These are phyloP conservation scores for Cladopsammia gracilis DNA, from an alignment of 64 coral and sea anemone species.

Conservation along the genomic window DNA sequence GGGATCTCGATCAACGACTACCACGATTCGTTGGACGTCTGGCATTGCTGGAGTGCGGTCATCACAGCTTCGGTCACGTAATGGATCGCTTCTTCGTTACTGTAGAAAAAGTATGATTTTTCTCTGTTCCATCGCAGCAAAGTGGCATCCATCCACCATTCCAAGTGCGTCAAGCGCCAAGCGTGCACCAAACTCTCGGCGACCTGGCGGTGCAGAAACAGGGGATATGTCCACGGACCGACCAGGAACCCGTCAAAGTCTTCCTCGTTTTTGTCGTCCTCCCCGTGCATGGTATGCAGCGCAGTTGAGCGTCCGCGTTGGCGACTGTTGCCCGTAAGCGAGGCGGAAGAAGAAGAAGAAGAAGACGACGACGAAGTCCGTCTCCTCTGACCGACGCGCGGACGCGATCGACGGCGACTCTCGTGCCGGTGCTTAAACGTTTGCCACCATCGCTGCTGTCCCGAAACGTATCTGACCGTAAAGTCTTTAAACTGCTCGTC, in stretches of 20 bases:
- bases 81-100: neutral
- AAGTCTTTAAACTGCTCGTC: neutral
- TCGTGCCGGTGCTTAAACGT: neutral
- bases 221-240: neutral
- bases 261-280: neutral
- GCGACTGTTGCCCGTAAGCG: neutral
- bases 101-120: neutral
- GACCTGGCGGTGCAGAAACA: neutral
- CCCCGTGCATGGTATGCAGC: neutral
- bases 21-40: neutral
- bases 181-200: neutral
- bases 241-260: neutral
- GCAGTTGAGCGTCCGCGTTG: neutral
- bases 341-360: neutral
- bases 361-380: neutral
- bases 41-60: neutral
- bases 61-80: neutral
- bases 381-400: neutral
- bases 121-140: neutral
- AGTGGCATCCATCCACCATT: neutral
- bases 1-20: neutral
- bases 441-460: neutral
- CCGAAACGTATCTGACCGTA: neutral
- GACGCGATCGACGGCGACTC: no score
- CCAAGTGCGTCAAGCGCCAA: neutral